Evolutionary conservation across 2,888 invertebrate species (phyloP), one percentile per base, ranked within the genome.

Genomic region (Sabatieria punctata): DNA sequence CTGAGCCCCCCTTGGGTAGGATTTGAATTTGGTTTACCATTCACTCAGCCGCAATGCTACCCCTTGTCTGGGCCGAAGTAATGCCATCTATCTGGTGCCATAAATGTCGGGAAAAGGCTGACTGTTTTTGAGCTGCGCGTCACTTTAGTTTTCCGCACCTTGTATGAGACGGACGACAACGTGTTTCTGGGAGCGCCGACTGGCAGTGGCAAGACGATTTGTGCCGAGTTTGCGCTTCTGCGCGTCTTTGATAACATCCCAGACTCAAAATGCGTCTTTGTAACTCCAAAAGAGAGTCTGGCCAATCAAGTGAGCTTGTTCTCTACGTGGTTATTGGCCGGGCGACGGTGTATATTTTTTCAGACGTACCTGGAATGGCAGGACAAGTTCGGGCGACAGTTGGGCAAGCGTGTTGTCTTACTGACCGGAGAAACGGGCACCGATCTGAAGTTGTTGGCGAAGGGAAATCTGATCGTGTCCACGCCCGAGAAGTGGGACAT

Each of bases 401-500:
- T 95, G 47, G 82, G 82, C 6, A 78, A 85, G 54, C 82, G 68
- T 46, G 73, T 76, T 11, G 93, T 95, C 0, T 74, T 88, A 43
- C 66, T 97, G 46, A 95, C 95, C 0, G 97, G 97, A 0, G 95
- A 97, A 68, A 93, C 95, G 0, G 86, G 88, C 1, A 89, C 89
- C 0, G 97, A 99, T 70, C 76, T 95, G 58, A 97, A 97, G 64
- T 60, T 74, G n/a, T 69, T 93, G 21, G 71, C 74, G 49, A 68
- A 70, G 65, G 89, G 88, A 1, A 86, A 95, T 67, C 78, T 97
- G n/a, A 82, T 97, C 38, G 79, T 99, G 51, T 83, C 86, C 3
- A 95, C 93, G 0, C 91, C 93, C 0, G 93, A 95, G 63, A 89
- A 91, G 59, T 99, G 97, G 97, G 97, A 99, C 65, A 86, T 97